Conservation (phyloP, 1,140 invertebrate species). For the Zaprionus nigranus region DNA sequence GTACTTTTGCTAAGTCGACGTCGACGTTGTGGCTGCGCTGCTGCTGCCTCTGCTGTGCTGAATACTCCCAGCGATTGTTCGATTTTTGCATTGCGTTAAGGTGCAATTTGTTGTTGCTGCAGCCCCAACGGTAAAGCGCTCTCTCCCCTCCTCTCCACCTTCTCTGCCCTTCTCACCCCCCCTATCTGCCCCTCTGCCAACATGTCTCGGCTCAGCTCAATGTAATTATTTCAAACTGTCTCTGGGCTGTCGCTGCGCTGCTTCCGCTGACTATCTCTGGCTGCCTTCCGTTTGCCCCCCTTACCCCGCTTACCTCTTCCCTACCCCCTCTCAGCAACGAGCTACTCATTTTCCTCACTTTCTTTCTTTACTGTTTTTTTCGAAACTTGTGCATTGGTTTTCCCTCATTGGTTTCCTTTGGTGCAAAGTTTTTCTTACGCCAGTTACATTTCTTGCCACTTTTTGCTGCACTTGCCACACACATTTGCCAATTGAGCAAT, state of each 20-base stretch:
- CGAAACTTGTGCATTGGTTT: conserved; percentile 34
- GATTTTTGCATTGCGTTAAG: conserved; percentile 50
- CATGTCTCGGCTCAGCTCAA: conserved; percentile 40
- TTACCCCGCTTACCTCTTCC: conserved; percentile 9
- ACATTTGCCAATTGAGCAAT: conserved; percentile 71
- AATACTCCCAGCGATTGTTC: conserved; percentile 56
- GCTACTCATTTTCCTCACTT: conserved; percentile 7
- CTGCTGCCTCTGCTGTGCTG: conserved; percentile 25
- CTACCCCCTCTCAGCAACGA: background rate
- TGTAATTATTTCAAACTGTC: conserved; percentile 81
- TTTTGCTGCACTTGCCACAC: conserved; percentile 47
- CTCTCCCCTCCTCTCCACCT: background rate
- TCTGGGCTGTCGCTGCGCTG: conserved; percentile 43
- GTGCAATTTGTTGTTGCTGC: conserved; percentile 42
- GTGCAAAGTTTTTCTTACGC: conserved; percentile 68
- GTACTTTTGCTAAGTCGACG: conserved; percentile 61
- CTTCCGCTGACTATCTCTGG: conserved; percentile 59
- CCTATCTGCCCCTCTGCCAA: background rate
- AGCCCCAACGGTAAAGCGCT: conserved; percentile 33
- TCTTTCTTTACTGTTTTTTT: background rate
- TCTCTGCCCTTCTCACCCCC: background rate
- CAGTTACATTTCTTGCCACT: conserved; percentile 59
- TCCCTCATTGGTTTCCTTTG: conserved; percentile 55
- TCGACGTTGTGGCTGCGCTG: background rate
- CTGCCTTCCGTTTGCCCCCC: conserved; percentile 6